These are phyloP conservation scores for Meda fulgida DNA, from an alignment of 2,797 vertebrate genomes.

Conservation along the genomic window DNA sequence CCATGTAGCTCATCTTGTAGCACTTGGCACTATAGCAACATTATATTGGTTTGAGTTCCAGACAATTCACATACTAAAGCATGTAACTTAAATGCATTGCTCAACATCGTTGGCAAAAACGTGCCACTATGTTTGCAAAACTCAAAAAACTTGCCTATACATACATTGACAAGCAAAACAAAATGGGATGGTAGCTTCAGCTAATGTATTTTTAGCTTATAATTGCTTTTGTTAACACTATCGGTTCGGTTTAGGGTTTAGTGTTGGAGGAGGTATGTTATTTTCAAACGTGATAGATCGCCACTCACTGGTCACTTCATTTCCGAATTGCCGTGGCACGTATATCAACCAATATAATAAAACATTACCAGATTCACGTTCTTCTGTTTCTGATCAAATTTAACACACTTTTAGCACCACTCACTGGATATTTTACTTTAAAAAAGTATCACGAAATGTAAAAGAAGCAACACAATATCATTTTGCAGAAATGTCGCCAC, in stretches of 20 bases:
- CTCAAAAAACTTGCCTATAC: not conserved
- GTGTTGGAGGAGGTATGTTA: not conserved
- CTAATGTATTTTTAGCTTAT: not conserved
- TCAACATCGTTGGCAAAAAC: not conserved
- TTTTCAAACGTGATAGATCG: not conserved
- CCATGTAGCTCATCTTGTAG: not conserved
- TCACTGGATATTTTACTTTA: not conserved
- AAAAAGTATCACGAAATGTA: not conserved
- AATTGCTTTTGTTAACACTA: not conserved
- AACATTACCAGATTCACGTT: not conserved
- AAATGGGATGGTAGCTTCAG: not conserved
- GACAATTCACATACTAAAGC: not conserved
- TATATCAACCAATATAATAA: too few relatives aligned
- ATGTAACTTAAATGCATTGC: not conserved
- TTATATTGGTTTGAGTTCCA: not conserved
- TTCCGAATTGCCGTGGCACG: too few relatives aligned
- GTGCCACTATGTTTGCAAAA: not conserved
- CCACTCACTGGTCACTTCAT: not conserved
- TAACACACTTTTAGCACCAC: not conserved
- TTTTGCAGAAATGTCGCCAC: not conserved
- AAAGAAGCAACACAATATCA: not conserved
- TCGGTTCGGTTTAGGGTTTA: not conserved
- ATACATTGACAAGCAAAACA: not conserved
- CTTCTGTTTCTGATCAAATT: not conserved
- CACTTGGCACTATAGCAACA: not conserved